A percentile compares a stretch with the other conserved stretches of the same genome.
Evolutionary conservation across 2,888 invertebrate species (phyloP).

Genomic region (Heliconius sara): DNA sequence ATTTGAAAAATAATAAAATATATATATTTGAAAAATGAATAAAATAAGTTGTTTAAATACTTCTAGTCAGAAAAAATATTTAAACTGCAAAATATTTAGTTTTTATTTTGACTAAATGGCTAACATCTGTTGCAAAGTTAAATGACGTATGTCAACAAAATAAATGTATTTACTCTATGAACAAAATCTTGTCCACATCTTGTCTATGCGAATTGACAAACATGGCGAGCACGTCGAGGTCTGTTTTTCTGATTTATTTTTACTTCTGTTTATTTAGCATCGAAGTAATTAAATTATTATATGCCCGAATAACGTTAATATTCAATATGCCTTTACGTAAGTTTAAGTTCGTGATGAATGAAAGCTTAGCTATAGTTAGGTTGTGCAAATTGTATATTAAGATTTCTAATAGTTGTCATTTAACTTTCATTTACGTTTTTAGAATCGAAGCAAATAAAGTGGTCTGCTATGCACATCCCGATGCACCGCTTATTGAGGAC

Average conservation of each 20-base stretch:
- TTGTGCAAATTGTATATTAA: slow-evolving; percentile 55
- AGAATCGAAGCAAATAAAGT: slow-evolving; percentile 90
- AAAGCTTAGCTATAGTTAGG: slow-evolving; percentile 50
- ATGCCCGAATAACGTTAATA: slow-evolving; percentile 57
- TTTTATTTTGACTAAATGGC: not conserved
- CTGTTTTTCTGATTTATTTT: slow-evolving; percentile 75
- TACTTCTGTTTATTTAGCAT: slow-evolving; percentile 60
- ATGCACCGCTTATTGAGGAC: slow-evolving; percentile 98
- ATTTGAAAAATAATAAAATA: too few relatives aligned
- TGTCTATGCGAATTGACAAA: slow-evolving; percentile 72
- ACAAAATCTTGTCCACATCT: slow-evolving; percentile 21
- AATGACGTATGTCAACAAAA: slow-evolving; percentile 20
- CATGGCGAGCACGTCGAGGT: slow-evolving; percentile 89
- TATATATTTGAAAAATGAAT: too few relatives aligned
- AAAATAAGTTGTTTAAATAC: too few relatives aligned
- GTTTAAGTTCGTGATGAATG: slow-evolving; percentile 54
- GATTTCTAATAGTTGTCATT: slow-evolving; percentile 63
- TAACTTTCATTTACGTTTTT: slow-evolving; percentile 68
- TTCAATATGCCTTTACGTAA: slow-evolving; percentile 62
- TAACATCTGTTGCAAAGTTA: slow-evolving; percentile 8
- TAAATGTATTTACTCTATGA: slow-evolving; percentile 16
- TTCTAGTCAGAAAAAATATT: not conserved
- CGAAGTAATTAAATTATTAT: slow-evolving; percentile 57
- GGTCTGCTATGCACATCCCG: slow-evolving; percentile 97
- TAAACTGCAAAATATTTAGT: not conserved